Base-by-base conservation (phyloP, 2,888 invertebrate genomes). In the Caenorhabditis japonica region DNA sequence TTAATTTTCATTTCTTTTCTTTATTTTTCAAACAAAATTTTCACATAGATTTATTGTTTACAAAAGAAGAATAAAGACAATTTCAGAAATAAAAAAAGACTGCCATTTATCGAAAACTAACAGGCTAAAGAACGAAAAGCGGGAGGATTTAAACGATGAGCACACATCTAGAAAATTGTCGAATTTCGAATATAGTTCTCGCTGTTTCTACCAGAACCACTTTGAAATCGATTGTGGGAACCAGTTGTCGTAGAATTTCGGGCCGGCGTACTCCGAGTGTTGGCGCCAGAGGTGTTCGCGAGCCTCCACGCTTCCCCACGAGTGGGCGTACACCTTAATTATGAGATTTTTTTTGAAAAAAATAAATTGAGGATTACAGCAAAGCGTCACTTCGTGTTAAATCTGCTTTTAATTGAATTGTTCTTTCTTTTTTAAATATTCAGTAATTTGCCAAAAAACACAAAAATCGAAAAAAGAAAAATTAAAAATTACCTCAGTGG, bases 231-330 rank as follows among this genome's bases (percentile, higher is more conserved):
- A 66, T 55, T 84, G 70, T 43, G 86, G 86, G 56, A 86, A 64
- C 78, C 81, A 84, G 39, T 81, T 79, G 74, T 85, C 85, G 77
- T 84, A 86, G 83, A 84, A 85, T 68, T 86, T 84, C 25, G 85
- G 85, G 5, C 70, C 85, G 15, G 83, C 71, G 64, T 86, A 85
- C 49, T 85, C 85, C 30, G 76, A 75, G 72, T 85, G 85, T 34
- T 84, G 83, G 7, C 79, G 76, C 82, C 83, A 84, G 39, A 77
- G 38, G 46, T 76, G 73, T 23, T 84, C 85, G 25, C 72, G 61
- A 13, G 61, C 60, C 30, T 73, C 47, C 5, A 69, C 58, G 15
- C 61, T 44, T 17, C 56, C 44, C 52, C 75, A 60, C 3, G 84
- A 81, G 70, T 85, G 85, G 36, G 81, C 84, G 64, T 80, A 85